Percentiles rank a stretch among this genome's conserved stretches.
Conservation (phyloP, 2,797 vertebrate genomes). For the Premnoplex brunnescens region DNA sequence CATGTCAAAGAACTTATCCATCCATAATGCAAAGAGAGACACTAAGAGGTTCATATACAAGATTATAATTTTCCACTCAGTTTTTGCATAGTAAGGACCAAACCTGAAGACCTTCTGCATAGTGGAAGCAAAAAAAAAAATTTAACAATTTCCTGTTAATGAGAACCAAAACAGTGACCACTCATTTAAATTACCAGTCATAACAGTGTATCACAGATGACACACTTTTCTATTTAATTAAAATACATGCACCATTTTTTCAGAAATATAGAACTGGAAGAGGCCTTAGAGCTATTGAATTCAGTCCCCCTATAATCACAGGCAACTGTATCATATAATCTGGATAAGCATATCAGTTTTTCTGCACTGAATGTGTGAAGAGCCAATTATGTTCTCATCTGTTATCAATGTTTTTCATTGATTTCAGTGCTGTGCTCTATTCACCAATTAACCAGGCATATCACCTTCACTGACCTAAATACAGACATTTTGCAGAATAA, state of each 20-base stretch:
- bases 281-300: neutral
- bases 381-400: neutral
- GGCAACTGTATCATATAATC: neutral
- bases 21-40: neutral
- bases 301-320: neutral
- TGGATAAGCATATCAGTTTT: neutral
- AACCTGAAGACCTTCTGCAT: neutral
- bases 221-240: neutral
- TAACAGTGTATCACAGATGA: neutral
- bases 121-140: neutral
- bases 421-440: neutral
- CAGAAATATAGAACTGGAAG: neutral
- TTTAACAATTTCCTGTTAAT: neutral
- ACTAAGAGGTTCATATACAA: neutral
- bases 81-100: neutral
- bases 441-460: constrained; percentile 19
- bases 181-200: neutral
- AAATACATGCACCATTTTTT: neutral
- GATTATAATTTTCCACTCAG: neutral
- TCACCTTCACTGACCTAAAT: constrained; percentile 51
- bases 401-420: constrained; percentile 6
- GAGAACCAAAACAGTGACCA: neutral
- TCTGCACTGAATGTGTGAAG: neutral
- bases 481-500: neutral
- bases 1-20: neutral